Conservation (phyloP, 1,140 invertebrate genomes). For the Eurosta solidaginis region DNA sequence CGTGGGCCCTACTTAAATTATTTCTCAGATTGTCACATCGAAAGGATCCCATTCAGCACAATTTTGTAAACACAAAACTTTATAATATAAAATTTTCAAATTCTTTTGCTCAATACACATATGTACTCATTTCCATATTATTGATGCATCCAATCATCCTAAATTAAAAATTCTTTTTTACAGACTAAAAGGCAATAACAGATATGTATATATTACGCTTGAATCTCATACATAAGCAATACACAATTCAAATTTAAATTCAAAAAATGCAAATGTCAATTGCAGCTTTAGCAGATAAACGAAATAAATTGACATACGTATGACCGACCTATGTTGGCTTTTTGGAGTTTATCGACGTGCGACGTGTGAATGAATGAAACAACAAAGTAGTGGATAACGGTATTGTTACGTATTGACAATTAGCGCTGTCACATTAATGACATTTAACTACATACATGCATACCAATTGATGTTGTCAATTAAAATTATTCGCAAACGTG, state of each 20-base stretch:
- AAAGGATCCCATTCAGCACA: background rate
- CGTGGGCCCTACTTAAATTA: too few relatives aligned
- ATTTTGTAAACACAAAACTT: too few relatives aligned
- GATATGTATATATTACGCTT: background rate
- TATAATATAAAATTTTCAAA: too few relatives aligned
- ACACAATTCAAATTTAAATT: too few relatives aligned
- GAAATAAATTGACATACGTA: constrained; percentile 1
- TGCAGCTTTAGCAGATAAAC: background rate
- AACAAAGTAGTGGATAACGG: background rate
- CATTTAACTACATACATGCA: background rate
- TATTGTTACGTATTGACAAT: background rate
- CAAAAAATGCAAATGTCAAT: constrained; percentile 11
- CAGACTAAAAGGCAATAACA: background rate
- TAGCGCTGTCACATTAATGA: background rate
- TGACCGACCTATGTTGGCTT: too few relatives aligned
- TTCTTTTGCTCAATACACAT: background rate
- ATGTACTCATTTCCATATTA: constrained; percentile 3
- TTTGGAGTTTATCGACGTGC: background rate
- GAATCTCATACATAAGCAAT: background rate
- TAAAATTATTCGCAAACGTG: background rate
- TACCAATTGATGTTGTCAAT: constrained; percentile 15
- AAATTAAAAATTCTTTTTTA: background rate
- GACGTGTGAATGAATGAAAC: background rate
- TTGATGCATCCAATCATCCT: background rate
- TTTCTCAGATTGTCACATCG: too few relatives aligned